Conservation (phyloP, 2,888 invertebrate species). For the Caenorhabditis afra region DNA sequence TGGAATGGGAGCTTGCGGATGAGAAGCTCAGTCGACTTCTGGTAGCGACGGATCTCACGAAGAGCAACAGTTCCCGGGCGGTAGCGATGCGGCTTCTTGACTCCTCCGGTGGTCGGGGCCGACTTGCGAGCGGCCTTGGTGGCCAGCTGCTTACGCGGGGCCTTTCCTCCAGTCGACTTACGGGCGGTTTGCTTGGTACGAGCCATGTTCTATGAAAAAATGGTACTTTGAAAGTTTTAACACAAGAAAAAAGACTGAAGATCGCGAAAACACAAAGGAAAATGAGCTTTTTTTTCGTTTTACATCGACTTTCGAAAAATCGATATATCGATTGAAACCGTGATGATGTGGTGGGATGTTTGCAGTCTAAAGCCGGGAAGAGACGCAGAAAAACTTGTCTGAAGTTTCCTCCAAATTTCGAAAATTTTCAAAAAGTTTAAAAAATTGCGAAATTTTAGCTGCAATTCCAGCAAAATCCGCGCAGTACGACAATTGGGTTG, state of each 20-base stretch:
- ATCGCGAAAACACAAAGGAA: not conserved
- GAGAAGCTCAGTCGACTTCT: slow-evolving; percentile 89
- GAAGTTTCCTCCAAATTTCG: not conserved
- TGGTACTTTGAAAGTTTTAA: not conserved
- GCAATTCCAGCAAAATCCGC: not conserved
- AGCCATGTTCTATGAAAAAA: slow-evolving; percentile 55
- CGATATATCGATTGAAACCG: not conserved
- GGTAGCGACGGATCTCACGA: slow-evolving; percentile 95
- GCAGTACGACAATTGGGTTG: not conserved
- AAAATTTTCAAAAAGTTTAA: slow-evolving; percentile 6
- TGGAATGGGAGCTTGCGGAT: slow-evolving; percentile 71
- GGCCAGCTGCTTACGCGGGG: slow-evolving; percentile 72
- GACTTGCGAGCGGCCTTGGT: slow-evolving; percentile 67
- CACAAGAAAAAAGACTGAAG: not conserved
- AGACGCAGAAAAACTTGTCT: no score
- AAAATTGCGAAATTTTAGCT: slow-evolving; percentile 8
- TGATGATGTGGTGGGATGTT: not conserved
- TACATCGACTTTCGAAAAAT: not conserved
- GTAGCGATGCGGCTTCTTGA: slow-evolving; percentile 95
- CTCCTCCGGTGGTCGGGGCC: slow-evolving; percentile 84
- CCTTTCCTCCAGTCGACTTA: slow-evolving; percentile 73
- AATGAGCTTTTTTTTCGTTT: not conserved
- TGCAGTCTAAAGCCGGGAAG: not conserved
- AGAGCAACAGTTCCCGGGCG: slow-evolving; percentile 95
- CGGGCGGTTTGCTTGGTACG: slow-evolving; percentile 74